Evolutionary conservation across 2,113 vertebrate species (phyloP), one percentile per base, ranked within the genome.

Genomic region (Eupsittula cactorum): DNA sequence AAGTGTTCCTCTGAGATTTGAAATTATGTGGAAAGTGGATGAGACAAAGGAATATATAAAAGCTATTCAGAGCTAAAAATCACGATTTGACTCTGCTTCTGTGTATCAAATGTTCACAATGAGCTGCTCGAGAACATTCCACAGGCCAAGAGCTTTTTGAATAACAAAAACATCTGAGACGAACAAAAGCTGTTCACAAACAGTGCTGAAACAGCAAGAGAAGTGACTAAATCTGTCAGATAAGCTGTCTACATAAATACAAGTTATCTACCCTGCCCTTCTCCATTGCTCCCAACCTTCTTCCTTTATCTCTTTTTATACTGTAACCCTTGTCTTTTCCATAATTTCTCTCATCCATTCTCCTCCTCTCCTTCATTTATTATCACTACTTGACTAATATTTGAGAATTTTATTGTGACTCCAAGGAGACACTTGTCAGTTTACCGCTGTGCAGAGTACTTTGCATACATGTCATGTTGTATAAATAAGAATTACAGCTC

Each of bases 401-500:
- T 90, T 79, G 41, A 76, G 76, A 90, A 81, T 67, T 60, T 9
- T 50, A 92, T 82, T 83, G 24, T 87, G 86, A 86, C 53, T 94
- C 55, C 35, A 86, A 94, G 76, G 60, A 92, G 82, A 80, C 55
- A 96, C 35, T 86, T 92, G 55, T 75, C 82, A 71, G 90, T 92
- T 90, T 94, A 60, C 39, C 44, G 35, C 74, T 88, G 79, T 88
- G 79, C 88, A 73, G 76, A 90, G 76, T 57, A 75, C 47, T 83
- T 78, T 18, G 42, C 68, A 81, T 59, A 60, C 46, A 42, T 4
- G 16, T 74, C 0, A 2, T 12, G 20, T 81, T 31, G 3, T 73
- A 78, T 86, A 92, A 96, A 94, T 84, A 93, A 93, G 88, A 95
- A 63, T 16, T 82, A 52, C 17, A 69, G 42, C 44, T 92, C 73